Evolutionary conservation across 2,888 invertebrate genomes (phyloP), one percentile per base, ranked within the genome.

Genomic region (Ichneumon xanthorius): DNA sequence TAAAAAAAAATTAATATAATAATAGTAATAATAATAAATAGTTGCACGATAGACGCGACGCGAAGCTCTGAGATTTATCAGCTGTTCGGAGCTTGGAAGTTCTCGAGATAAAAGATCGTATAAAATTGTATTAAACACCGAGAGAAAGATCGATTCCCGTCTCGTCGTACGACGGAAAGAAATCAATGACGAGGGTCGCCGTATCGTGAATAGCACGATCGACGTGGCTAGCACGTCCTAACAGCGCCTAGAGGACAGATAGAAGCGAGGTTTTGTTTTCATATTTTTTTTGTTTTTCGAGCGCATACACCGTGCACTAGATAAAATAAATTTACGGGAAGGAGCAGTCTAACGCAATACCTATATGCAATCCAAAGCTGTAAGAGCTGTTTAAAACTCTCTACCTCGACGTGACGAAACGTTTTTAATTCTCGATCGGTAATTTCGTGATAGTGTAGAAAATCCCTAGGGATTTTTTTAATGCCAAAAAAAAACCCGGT

Each of bases 221-320:
- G 14, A 75, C 72, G 61, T 63, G 68, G 16, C 37, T 70, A 84
- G 72, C 68, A 48, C 65, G 37, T 75, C 55, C 77, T 53, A 61
- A 30, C 58, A 78, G 53, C 71, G 61, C 61, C 30, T 55, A 65
- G 65, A 71, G 45, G 71, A 77, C 61, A 30, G 45, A 61, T 53
- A 70, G 45, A 63, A 80, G 80, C 82, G 48, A 75, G 72, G 58
- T 55, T 55, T 55, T 19, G 0, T 58, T 26, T 58, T 58, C 11
- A 0, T 58, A 26, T 58, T 58, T 58, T 26, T 14, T 58, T 40
- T 45, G 70, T 75, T 82, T 61, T 61, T 53, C 79, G 79, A 82
- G 82, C 84, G 90, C 88, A 86, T 86, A 87, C 85, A 87, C 72
- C 89, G 89, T 90, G 90, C 90, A 89, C 84, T 67, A 84, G 72